Evolutionary conservation across 2,888 invertebrate species (phyloP), one percentile per base, ranked within the genome.

Genomic region (Lochmaea capreae): DNA sequence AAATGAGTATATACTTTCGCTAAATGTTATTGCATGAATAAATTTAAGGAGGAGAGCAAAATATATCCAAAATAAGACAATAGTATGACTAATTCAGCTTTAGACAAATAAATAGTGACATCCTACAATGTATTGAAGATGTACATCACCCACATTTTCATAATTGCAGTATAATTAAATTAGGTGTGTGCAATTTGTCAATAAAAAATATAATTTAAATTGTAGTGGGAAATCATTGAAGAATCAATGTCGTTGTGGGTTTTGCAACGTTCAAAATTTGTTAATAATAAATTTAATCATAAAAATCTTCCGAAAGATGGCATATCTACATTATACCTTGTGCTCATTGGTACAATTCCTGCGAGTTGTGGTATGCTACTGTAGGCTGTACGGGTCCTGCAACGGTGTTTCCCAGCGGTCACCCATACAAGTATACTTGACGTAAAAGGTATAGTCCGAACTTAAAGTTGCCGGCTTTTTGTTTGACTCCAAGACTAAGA

Each of bases 51-150:
- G 70, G 70, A 65, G 57, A 63, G 11, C 33, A 33, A 22, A 2
- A 22, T 33, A 52, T 70, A 26, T 8, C 63, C 63, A 70, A 70
- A 65, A 14, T 49, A 52, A 69, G 69, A 54, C 39, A 62, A 61
- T 16, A 69, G 42, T 54, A 69, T 69, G 52, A 52, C 33, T 69
- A 69, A 69, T 63, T 43, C 26, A 39, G 18, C 11, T 39, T 63
- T 52, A 26, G 33, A 69, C 39, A 33, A 33, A 54, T 22, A 69
- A n/a, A 69, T 57, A 65, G 58, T 70, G 46, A 16, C 65, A 65
- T 65, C 71, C 71, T 71, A 71, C 71, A 58, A 63, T 62, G 33
- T 65, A 65, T 65, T 71, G 52, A 65, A 54, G 62, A 63, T 42
- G 33, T 71, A 42, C 63, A 70, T 42, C 59, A 33, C 68, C 68